phyloP scores from a whole-genome alignment of 1,140 invertebrate genomes.

The Megathymus violae region DNA sequence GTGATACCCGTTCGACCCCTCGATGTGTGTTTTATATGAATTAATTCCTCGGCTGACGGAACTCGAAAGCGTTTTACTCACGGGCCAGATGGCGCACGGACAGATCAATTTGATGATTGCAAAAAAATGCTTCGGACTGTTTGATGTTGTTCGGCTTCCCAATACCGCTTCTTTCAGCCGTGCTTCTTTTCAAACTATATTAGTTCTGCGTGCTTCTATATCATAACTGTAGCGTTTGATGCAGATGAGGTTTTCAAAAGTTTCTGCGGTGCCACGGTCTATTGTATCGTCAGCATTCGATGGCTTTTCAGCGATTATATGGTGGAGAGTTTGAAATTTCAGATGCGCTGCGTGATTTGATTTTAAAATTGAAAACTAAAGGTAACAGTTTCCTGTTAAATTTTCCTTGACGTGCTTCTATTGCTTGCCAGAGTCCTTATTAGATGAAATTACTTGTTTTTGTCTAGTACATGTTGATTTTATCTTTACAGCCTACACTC shows the following conservation, averaged over 20 bases:
- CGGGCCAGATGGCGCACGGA: conserved; percentile 77
- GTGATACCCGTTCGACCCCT: conserved; percentile 57
- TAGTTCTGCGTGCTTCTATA: conserved; percentile 36
- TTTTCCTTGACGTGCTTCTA: too few relatives aligned
- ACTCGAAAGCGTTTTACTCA: conserved; percentile 69
- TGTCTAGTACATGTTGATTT: too few relatives aligned
- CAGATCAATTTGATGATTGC: conserved; percentile 83
- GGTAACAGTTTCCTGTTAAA: background rate
- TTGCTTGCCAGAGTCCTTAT: too few relatives aligned
- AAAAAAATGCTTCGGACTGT: conserved; percentile 66
- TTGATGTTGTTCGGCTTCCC: conserved; percentile 58
- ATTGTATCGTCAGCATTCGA: background rate
- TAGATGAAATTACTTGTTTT: too few relatives aligned
- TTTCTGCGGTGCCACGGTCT: background rate
- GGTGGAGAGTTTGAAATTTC: background rate
- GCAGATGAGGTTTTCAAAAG: conserved; percentile 12
- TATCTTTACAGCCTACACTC: too few relatives aligned
- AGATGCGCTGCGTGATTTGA: background rate
- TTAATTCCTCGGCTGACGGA: conserved; percentile 76
- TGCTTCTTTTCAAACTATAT: conserved; percentile 42
- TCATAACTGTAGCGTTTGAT: conserved; percentile 25
- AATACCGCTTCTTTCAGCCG: conserved; percentile 32
- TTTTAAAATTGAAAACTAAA: background rate
- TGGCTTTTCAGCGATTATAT: background rate
- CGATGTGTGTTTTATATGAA: conserved; percentile 81